Evolutionary conservation across 35 echinoderm and acorn worm species (phyloP), one percentile per base, ranked within the genome.

Genomic region (Ophiothrix spiculata): DNA sequence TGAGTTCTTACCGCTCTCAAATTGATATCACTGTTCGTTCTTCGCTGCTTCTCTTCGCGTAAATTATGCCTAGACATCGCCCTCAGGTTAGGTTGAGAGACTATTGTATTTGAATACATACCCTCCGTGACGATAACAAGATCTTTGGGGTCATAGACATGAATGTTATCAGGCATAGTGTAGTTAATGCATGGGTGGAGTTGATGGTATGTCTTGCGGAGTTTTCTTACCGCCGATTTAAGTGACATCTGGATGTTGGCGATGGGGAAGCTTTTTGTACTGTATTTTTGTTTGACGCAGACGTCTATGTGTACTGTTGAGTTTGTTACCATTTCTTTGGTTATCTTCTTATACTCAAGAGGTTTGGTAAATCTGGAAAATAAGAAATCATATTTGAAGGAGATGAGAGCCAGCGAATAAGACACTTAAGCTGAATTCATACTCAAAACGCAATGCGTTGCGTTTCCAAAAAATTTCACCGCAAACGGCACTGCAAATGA

Each of bases 1-100:
- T 91, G 95, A 54, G 79, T 85, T 0, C 91, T 64, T 25, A 98
- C 85, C 35, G 84, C 85, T 64, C 88, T 75, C 16, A 98, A 63
- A 81, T 98, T 88, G 56, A 90, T 90, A 40, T 98, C 95, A 80
- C 95, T 98, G n/a, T 74, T 88, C 32, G 95, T 92, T 32, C 91
- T 84, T 23, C 39, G 37, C 49, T 84, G 46, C 15, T 75, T 84
- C 35, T 78, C 88, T 0, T 79, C 56, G 13, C 25, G 3, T 25
- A 88, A 56, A 75, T 56, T 91, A 31, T 77, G 76, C 6, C 56
- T 29, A 1, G 88, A 93, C 3, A 80, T 84, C 17, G 79, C 85
- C 33, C 91, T 76, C 3, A 98, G 78, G 38, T 83, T 93, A 4
- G 95, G 95, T 45, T 98, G 81, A 76, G 91, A 94, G n/a, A 87